Base-by-base conservation (phyloP, 1,140 invertebrate genomes). In the Yoshiicerus persimilis region DNA sequence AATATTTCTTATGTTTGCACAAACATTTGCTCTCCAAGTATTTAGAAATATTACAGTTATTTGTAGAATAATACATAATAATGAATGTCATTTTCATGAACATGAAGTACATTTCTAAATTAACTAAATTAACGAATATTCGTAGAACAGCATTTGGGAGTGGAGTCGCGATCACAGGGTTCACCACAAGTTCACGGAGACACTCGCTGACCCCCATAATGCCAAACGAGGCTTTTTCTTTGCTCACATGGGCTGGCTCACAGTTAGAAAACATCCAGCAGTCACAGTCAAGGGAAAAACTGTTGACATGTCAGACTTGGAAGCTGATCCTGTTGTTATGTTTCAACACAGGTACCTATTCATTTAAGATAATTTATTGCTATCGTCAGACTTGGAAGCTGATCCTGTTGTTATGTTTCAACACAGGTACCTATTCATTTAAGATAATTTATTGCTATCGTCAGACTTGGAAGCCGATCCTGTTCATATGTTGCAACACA, bases 141-240 rank as follows among this genome's bases (percentile, higher is more conserved):
- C n/a, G n/a, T 41, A 98, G 94, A 98, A 99, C 93, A 95, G 96
- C 77, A 96, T 97, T 20, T 95, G 96, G 87, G 97, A 98, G 92
- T 99, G 98, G 98, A 94, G 96, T 0, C 94, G 98, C 87, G 98
- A 99, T 92, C 98, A 99, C 93, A 94, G 98, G 90, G 96, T 98
- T 89, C 98, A 99, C 92, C 98, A 99, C 93, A 99, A 99, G 92
- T 99, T 96, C 93, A 96, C 96, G 6, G 98, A 99, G 92, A 99
- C 98, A 0, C 95, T 99, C 92, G 98, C 97, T 6, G 98, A 99
- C 93, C 98, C 98, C 0, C 97, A 99, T 91, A 99, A 99, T 92
- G 97, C 97, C 4, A 97, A 94, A 6, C 94, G 98, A 13, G 98
- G 98, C 4, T 98, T 99, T 93, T 99, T 99, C 94, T 99, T 99